Evolutionary conservation across 64 coral and sea anemone genomes (phyloP), one percentile per base, ranked within the genome.

Genomic region (Trachythela sp.): DNA sequence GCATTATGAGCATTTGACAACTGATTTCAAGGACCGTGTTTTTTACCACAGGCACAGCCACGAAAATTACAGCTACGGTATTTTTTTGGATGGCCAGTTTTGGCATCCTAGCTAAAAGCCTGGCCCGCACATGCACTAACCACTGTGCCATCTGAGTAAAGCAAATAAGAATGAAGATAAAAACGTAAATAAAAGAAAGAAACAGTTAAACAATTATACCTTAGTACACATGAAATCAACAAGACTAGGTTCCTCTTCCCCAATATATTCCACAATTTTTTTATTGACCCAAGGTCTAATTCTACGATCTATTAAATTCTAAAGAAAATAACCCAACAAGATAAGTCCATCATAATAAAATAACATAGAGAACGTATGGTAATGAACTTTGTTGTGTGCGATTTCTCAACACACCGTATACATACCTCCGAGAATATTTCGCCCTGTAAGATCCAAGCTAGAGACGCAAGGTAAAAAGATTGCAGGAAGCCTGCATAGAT

Each of bases 201-300:
- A 56, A n/a, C 24, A n/a, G 20, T 4, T n/a, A n/a, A n/a, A n/a
- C n/a, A n/a, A 20, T 20, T 48, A 91, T 85, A 95, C 96, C 96
- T 99, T 99, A 22, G 88, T 92, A 86, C 96, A 99, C 88, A 99
- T 99, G 70, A 99, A 99, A 41, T 99, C 96, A 77, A 92, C 93
- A 70, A 99, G 52, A 6, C 93, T 99, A 17, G 94, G 86, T 77
- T 99, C 96, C 39, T 99, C 96, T 91, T 99, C 96, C 39, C 96
- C 96, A 71, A 99, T 99, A 83, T 99, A 99, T 72, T 99, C 96
- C 22, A 99, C 91, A 35, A 99, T 99, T 77, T 99, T 99, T 89
- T 99, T 99, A 60, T 99, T 99, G 29, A 99, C 92, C 96, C 96
- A 99, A 2, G 96, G 96, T 39, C 96, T 91, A 95, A 99, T 99